Evolutionary conservation across 2,113 vertebrate species (phyloP).

Genomic region (Cygnus buccinator): DNA sequence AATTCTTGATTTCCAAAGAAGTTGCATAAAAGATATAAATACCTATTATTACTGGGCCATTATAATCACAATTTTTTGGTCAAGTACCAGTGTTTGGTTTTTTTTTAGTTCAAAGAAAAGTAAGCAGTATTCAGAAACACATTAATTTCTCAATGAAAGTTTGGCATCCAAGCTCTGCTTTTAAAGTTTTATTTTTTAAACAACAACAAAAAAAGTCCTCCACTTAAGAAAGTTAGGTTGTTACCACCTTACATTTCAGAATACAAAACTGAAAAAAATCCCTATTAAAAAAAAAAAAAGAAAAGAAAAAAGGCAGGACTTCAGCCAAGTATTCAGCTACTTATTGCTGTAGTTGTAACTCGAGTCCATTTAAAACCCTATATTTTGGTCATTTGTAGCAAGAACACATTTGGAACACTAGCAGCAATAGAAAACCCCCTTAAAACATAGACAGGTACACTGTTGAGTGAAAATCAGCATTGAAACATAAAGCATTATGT

Average conservation of each 20-base stretch:
- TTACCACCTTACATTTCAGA: conserved; percentile 48
- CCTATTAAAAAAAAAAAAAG: conserved; percentile 46
- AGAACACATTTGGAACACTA: conserved; percentile 60
- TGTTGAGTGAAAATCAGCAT: conserved; percentile 30
- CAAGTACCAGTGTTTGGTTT: neutral
- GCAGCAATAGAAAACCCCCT: conserved; percentile 68
- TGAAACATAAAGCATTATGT: conserved; percentile 50
- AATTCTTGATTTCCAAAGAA: neutral
- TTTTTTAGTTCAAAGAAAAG: neutral
- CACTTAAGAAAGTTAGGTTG: conserved; percentile 57
- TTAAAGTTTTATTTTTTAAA: conserved; percentile 66
- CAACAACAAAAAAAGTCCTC: conserved; percentile 26
- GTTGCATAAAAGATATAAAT: neutral
- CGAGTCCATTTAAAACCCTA: conserved; percentile 42
- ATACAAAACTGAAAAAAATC: conserved; percentile 73
- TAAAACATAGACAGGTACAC: conserved; percentile 52
- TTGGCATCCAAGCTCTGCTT: conserved; percentile 54
- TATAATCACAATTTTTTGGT: conserved; percentile 13
- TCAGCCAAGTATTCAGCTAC: conserved; percentile 61
- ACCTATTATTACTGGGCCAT: neutral
- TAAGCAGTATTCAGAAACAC: neutral
- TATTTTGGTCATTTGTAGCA: conserved; percentile 10
- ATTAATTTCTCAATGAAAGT: conserved; percentile 32
- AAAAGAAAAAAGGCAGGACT: conserved; percentile 48
- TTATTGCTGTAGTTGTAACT: conserved; percentile 70